These are phyloP conservation scores for Ophraella communa DNA, from an alignment of 2,888 invertebrate species.

Conservation along the genomic window DNA sequence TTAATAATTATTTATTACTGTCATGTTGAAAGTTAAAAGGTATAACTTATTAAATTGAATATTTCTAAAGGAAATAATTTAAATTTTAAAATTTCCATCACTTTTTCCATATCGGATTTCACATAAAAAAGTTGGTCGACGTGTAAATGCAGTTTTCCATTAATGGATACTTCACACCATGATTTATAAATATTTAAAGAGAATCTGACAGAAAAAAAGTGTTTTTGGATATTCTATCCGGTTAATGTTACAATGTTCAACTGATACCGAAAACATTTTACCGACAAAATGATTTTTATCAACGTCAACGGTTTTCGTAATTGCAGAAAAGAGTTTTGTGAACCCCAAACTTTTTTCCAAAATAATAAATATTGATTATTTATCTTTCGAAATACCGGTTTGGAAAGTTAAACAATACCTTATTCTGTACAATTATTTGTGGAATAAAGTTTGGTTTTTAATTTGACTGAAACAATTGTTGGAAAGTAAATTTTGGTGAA, in stretches of 20 bases:
- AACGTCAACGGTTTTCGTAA: conserved; percentile 19
- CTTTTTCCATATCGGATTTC: background rate
- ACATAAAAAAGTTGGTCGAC: background rate
- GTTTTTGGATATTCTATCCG: conserved; percentile 41
- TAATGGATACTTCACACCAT: conserved; percentile 37
- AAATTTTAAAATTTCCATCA: background rate
- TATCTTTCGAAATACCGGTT: background rate
- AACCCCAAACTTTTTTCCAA: background rate
- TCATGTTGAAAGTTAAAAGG: background rate
- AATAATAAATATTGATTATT: background rate
- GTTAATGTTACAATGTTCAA: conserved; percentile 41
- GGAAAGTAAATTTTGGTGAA: background rate
- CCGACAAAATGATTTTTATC: conserved; percentile 27
- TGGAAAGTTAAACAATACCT: background rate
- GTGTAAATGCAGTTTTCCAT: conserved; percentile 36
- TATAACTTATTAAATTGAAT: background rate
- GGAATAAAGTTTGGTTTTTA: background rate
- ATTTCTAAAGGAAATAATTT: background rate
- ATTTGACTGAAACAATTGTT: background rate
- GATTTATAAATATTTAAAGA: conserved; percentile 42
- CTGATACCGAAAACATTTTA: conserved; percentile 35
- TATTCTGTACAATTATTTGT: background rate
- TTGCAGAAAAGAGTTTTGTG: conserved; percentile 14
- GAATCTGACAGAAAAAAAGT: conserved; percentile 38
- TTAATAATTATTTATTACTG: no score